Evolutionary conservation across 2,888 invertebrate genomes (phyloP).

Genomic region (Pollenia angustigena): DNA sequence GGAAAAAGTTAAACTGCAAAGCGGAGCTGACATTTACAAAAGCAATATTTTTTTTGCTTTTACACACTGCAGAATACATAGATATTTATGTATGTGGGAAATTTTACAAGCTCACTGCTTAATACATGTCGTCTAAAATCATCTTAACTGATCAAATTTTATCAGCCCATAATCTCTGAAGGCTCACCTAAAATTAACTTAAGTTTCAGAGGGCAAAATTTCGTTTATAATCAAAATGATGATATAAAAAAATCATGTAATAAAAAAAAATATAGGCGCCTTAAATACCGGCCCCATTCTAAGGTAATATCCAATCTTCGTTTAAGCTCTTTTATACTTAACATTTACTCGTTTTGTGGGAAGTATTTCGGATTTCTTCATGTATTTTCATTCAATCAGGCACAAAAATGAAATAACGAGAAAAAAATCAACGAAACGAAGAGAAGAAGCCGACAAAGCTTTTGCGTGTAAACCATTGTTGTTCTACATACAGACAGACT

Average conservation of each 20-base stretch:
- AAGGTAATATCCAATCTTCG: not conserved
- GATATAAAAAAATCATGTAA: not conserved
- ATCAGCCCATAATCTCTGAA: too few species aligned
- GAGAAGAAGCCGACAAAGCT: conserved; percentile 69
- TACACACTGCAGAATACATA: too few species aligned
- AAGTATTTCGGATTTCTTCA: conserved; percentile 58
- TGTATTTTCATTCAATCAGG: conserved; percentile 69
- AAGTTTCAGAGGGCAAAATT: too few species aligned
- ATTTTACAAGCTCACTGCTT: too few species aligned
- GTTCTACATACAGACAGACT: conserved; percentile 65
- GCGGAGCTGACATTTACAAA: too few species aligned
- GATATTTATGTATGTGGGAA: too few species aligned
- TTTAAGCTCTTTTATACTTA: not conserved
- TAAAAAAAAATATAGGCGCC: conserved; percentile 1
- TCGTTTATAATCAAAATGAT: too few species aligned
- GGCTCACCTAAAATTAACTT: too few species aligned
- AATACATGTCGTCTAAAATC: too few species aligned
- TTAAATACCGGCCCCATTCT: not conserved
- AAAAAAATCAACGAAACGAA: conserved; percentile 30
- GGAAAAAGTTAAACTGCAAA: too few species aligned
- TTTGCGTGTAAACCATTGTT: conserved; percentile 74
- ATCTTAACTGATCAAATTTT: too few species aligned
- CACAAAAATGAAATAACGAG: conserved; percentile 44
- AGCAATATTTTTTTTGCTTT: too few species aligned
- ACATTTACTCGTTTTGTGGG: conserved; percentile 55